phyloP scores from a whole-genome alignment of 2,113 vertebrate genomes.

The Pampusana beccarii region DNA sequence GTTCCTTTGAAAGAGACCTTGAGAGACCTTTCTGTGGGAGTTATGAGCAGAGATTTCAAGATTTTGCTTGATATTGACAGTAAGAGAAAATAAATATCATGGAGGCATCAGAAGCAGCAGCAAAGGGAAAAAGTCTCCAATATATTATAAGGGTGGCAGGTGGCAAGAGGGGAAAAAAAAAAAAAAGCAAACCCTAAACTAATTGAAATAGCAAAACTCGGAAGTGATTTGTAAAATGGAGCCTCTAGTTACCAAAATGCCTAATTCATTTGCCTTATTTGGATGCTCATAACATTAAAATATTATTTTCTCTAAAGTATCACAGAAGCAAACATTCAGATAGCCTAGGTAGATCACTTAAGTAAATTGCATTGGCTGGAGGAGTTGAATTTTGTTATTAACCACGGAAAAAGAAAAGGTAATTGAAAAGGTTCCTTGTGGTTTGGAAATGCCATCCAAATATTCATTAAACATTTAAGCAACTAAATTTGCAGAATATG shows the following conservation, averaged over 20 bases:
- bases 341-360: not conserved
- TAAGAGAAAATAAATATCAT: not conserved
- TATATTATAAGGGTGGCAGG: not conserved
- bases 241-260: conserved; percentile 14
- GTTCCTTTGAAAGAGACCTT: conserved; percentile 54
- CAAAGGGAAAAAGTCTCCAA: not conserved
- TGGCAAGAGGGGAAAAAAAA: too few relatives aligned
- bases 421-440: conserved; percentile 75
- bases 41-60: not conserved
- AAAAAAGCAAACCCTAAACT: not conserved
- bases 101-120: not conserved
- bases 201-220: not conserved
- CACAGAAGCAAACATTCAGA: not conserved
- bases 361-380: conserved; percentile 26
- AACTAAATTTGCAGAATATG: conserved; percentile 85
- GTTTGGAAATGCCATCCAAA: conserved; percentile 81
- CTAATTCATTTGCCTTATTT: conserved; percentile 26
- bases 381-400: conserved; percentile 46
- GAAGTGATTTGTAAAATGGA: conserved; percentile 11
- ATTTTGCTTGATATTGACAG: not conserved
- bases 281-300: conserved; percentile 34
- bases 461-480: conserved; percentile 85
- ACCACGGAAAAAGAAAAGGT: conserved; percentile 42
- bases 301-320: conserved; percentile 13
- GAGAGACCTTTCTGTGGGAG: conserved; percentile 45